Conservation (phyloP, 2,113 vertebrate species). For the Ophthalmolycus amberensis region DNA sequence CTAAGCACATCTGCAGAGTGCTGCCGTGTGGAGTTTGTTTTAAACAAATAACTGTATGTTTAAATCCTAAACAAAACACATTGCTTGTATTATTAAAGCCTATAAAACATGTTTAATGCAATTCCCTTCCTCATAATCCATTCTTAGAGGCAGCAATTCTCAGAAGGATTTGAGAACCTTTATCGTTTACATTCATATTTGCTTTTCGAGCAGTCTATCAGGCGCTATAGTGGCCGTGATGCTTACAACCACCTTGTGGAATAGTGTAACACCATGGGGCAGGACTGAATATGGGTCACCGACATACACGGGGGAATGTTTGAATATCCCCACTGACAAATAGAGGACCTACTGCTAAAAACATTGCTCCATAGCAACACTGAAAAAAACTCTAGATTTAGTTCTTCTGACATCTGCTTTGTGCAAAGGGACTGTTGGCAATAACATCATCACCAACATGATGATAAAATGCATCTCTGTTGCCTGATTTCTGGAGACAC, state of each 20-base stretch:
- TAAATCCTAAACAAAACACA: neutral
- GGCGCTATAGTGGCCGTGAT: too few species aligned
- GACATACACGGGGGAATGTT: too few species aligned
- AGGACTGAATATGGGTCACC: neutral
- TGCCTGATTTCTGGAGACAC: neutral
- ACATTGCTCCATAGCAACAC: neutral
- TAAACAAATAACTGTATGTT: neutral
- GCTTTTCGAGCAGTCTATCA: neutral
- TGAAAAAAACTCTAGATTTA: neutral
- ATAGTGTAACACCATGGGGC: neutral
- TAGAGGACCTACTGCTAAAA: neutral
- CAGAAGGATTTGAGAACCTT: neutral
- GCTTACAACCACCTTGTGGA: neutral
- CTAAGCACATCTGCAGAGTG: neutral
- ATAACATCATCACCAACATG: neutral
- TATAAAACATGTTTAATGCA: neutral
- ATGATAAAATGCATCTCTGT: neutral
- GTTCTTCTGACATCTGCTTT: neutral
- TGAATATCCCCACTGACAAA: neutral
- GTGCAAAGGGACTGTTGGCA: neutral
- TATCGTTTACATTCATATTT: constrained; percentile 1
- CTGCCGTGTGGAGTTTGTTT: neutral
- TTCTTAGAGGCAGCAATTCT: neutral
- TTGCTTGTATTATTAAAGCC: neutral
- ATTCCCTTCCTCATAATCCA: constrained; percentile 6